These are phyloP conservation scores for Disparrhopalites patrizii DNA, from an alignment of 2,888 invertebrate genomes.

Conservation along the genomic window DNA sequence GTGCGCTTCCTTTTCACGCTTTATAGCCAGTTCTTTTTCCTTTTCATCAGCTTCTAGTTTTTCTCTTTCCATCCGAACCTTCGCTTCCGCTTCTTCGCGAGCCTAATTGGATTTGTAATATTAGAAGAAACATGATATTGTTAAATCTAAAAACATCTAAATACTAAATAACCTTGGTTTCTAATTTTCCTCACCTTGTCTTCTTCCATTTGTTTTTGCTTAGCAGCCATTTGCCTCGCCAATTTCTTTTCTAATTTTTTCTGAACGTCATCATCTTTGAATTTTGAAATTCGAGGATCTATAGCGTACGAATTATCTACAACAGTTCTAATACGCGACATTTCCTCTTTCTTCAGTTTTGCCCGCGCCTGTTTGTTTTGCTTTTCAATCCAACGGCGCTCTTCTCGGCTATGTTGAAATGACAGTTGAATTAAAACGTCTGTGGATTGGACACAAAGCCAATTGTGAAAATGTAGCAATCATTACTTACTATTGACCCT, in stretches of 20 bases:
- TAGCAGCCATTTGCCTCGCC: slow-evolving; percentile 62
- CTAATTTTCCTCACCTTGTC: slow-evolving; percentile 60
- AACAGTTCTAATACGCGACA: slow-evolving; percentile 79
- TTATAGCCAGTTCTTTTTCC: slow-evolving; percentile 72
- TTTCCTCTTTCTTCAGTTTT: slow-evolving; percentile 95
- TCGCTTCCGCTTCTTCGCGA: slow-evolving; percentile 63
- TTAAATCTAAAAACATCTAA: not conserved
- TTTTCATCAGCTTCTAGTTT: slow-evolving; percentile 75
- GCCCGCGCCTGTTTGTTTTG: slow-evolving; percentile 90
- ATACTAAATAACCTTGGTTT: not conserved
- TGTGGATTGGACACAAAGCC: too few species aligned
- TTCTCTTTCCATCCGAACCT: slow-evolving; percentile 63
- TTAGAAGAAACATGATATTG: not conserved
- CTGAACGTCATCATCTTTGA: slow-evolving; percentile 91
- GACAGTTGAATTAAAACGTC: slow-evolving; percentile 1
- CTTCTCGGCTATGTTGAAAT: slow-evolving; percentile 65
- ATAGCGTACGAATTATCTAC: slow-evolving; percentile 91
- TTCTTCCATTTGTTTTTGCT: slow-evolving; percentile 76
- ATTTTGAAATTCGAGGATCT: slow-evolving; percentile 88
- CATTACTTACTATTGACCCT: slow-evolving; percentile 71
- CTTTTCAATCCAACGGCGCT: slow-evolving; percentile 96
- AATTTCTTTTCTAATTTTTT: slow-evolving; percentile 81
- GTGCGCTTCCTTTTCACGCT: slow-evolving; percentile 77
- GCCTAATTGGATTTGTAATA: too few species aligned
- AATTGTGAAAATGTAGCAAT: not conserved